A percentile compares a stretch with the other conserved stretches of the same genome.
Conservation (phyloP, 2,797 vertebrate genomes). For the Sebastiscus albofasciatus region DNA sequence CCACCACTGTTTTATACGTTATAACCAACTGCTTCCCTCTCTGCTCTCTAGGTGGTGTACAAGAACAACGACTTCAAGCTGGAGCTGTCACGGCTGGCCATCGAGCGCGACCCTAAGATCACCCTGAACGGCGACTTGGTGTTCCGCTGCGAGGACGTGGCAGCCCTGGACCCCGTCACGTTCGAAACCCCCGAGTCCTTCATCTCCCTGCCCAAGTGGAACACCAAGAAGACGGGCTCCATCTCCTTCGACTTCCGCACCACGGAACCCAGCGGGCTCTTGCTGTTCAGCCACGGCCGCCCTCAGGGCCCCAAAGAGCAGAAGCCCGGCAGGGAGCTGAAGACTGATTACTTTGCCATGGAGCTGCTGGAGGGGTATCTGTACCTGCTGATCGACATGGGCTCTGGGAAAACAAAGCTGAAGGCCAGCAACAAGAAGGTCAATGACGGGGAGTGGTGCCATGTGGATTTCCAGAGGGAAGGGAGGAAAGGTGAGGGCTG, state of each 20-base stretch:
- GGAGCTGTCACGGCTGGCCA: constrained; percentile 91
- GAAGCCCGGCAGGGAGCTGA: constrained; percentile 77
- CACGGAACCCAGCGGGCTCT: constrained; percentile 91
- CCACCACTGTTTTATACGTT: fast-evolving
- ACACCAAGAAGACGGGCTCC: constrained; percentile 91
- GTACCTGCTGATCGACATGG: constrained; percentile 94
- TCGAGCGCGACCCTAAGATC: constrained; percentile 92
- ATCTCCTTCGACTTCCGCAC: constrained; percentile 96
- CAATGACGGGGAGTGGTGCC: constrained; percentile 96
- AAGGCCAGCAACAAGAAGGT: constrained; percentile 94
- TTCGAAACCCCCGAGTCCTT: constrained; percentile 89
- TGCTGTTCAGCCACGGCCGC: constrained; percentile 92
- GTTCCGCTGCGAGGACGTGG: constrained; percentile 93
- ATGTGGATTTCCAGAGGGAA: constrained; percentile 95
- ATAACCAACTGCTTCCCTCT: neutral
- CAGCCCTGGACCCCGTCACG: constrained; percentile 91
- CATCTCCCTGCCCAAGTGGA: constrained; percentile 90
- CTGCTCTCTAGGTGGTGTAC: constrained; percentile 88
- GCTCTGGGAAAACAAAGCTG: constrained; percentile 91
- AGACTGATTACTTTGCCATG: constrained; percentile 92
- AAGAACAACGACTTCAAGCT: constrained; percentile 98
- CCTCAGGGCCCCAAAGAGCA: constrained; percentile 82
- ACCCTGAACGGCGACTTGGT: constrained; percentile 90
- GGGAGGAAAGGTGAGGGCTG: constrained; percentile 88
- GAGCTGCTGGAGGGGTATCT: constrained; percentile 94